These are phyloP conservation scores for Phoebastria nigripes DNA, from an alignment of 2,797 vertebrate species.

Conservation along the genomic window DNA sequence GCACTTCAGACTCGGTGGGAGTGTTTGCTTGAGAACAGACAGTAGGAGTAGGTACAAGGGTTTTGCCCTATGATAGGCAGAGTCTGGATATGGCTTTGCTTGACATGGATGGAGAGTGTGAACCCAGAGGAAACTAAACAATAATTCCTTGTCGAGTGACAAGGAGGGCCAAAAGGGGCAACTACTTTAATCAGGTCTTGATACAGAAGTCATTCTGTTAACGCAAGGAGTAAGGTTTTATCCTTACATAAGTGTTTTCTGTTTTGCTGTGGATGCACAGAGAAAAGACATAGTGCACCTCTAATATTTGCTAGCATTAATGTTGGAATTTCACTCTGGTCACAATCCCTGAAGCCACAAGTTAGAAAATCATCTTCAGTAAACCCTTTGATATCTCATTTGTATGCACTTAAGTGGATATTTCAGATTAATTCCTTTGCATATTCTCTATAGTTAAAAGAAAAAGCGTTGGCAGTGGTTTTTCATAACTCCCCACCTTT, in stretches of 20 bases:
- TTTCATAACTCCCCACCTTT: slow-evolving; percentile 33
- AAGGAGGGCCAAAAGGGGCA: not conserved
- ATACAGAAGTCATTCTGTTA: not conserved
- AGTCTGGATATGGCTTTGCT: not conserved
- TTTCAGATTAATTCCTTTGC: not conserved
- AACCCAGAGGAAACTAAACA: not conserved
- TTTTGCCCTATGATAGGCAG: not conserved
- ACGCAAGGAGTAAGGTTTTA: not conserved
- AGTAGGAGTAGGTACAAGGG: not conserved
- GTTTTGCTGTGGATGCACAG: not conserved
- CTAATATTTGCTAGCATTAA: not conserved
- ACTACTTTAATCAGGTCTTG: not conserved
- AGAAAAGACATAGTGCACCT: not conserved
- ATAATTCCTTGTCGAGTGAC: not conserved
- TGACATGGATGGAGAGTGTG: not conserved
- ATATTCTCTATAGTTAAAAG: not conserved
- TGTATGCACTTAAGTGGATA: not conserved
- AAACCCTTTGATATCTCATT: not conserved
- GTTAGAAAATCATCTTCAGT: not conserved
- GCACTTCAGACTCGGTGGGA: not conserved
- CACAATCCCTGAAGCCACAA: not conserved
- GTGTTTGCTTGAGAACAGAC: not conserved
- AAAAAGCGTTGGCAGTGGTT: slow-evolving; percentile 31
- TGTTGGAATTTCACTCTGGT: not conserved
- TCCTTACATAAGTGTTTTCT: not conserved